Percentiles rank a stretch among this genome's conserved stretches.
Evolutionary conservation across 2,888 invertebrate species (phyloP).

Genomic region (Harmothoe impar): DNA sequence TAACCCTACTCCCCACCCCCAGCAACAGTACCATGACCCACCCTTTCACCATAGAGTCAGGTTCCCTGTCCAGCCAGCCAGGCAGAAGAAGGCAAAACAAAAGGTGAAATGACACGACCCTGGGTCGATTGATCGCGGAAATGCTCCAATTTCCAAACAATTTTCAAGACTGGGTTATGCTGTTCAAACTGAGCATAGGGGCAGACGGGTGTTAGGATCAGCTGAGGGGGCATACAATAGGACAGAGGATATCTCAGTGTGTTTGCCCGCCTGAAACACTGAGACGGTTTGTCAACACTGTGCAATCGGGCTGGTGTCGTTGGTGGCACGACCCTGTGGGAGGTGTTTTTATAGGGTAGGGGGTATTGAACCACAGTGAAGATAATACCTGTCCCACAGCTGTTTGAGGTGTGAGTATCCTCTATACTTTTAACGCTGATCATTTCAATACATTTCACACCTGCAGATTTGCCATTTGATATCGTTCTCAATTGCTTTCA

Average conservation of each 20-base stretch:
- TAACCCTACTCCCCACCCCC: background rate
- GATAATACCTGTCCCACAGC: background rate
- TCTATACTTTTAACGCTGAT: too few species aligned
- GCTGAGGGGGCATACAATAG: background rate
- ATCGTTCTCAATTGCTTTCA: too few species aligned
- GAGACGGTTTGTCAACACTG: conserved; percentile 21
- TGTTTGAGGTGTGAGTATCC: too few species aligned
- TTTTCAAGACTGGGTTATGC: conserved; percentile 47
- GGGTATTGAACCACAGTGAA: background rate
- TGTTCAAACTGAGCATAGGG: background rate
- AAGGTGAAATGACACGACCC: conserved; percentile 47
- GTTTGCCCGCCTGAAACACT: conserved; percentile 22
- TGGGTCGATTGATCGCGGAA: conserved; percentile 51
- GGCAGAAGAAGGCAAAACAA: conserved; percentile 29
- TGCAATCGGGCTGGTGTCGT: conserved; percentile 31
- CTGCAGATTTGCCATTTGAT: too few species aligned
- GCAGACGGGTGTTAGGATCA: background rate
- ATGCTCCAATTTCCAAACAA: conserved; percentile 53
- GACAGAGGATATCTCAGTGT: background rate
- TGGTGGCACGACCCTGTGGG: background rate
- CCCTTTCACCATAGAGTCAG: background rate
- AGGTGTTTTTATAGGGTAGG: background rate
- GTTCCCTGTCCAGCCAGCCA: conserved; percentile 19
- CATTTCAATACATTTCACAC: too few species aligned
- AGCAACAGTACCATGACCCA: background rate